Base-by-base conservation (phyloP, 2,888 invertebrate species). In the Andrena dorsata region DNA sequence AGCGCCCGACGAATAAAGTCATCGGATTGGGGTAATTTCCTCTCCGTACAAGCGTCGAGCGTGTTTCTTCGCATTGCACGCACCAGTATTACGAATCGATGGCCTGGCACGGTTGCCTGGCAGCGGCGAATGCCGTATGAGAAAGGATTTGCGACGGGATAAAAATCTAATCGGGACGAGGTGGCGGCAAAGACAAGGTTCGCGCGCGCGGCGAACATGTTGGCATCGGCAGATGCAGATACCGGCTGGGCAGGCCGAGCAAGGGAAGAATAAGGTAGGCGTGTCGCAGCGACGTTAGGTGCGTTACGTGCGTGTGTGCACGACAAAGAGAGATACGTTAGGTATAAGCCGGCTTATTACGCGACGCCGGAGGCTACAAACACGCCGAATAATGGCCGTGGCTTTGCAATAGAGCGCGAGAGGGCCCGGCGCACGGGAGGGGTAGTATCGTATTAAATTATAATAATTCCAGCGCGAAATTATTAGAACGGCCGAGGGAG, bases 371-470 rank as follows among this genome's bases (percentile, higher is more conserved):
- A 83, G 89, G 90, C 86, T 83, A 86, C 89, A 89, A 90, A 90
- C 89, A 89, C 88, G 88, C 82, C 89, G 89, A 89, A 89, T 89
- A 89, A 89, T 90, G 87, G 90, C 81, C 87, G 82, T 82, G 82
- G 87, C 80, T 64, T 64, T 53, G 82, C 76, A 75, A 75, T 84
- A 73, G 86, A 79, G 74, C 77, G 82, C 58, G 81, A 49, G 80
- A 78, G 63, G 60, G 68, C 60, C 56, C 51, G 72, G 58, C 47
- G 70, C 65, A 76, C 78, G 80, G 78, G 78, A 80, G 85, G 84
- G 74, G 77, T 80, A 65, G 87, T 88, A 89, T 90, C 89, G 89
- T 90, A 90, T 91, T 90, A 88, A 91, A 92, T 92, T 92, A 92
- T 91, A 92, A 91, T 92, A 89, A 92, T 90, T 91, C 89, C 86